These are phyloP conservation scores for Thryonomys swinderianus DNA, from an alignment of 2,113 vertebrate species.

Conservation along the genomic window DNA sequence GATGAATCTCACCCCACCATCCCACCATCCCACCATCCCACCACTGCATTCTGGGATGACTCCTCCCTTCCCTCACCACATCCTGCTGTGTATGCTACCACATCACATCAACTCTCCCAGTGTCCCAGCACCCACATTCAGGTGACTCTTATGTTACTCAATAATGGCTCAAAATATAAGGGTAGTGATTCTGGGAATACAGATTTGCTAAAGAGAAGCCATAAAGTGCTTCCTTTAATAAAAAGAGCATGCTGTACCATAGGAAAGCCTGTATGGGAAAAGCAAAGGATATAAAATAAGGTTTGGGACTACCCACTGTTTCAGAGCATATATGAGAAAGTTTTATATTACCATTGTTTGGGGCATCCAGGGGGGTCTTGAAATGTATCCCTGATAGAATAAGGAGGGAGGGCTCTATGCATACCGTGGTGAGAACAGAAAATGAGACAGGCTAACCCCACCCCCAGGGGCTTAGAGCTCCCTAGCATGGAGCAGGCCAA, in stretches of 20 bases:
- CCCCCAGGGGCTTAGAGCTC: no score
- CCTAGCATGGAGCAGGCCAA: background rate
- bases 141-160: background rate
- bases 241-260: background rate
- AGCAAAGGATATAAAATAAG: background rate
- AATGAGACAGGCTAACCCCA: background rate
- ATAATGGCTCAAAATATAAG: background rate
- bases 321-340: no score
- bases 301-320: background rate
- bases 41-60: no score
- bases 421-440: background rate
- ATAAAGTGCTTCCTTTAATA: background rate
- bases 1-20: no score
- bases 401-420: no score
- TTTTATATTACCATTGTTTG: background rate
- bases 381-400: background rate
- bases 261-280: background rate
- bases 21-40: no score
- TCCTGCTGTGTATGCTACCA: background rate
- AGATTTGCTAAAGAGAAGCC: background rate
- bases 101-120: background rate
- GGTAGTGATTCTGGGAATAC: background rate
- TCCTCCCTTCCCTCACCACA: no score
- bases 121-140: background rate
- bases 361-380: background rate